A percentile compares a stretch with the other conserved stretches of the same genome.
phyloP scores from a whole-genome alignment of 2,888 invertebrate species.

The Tipula unca region DNA sequence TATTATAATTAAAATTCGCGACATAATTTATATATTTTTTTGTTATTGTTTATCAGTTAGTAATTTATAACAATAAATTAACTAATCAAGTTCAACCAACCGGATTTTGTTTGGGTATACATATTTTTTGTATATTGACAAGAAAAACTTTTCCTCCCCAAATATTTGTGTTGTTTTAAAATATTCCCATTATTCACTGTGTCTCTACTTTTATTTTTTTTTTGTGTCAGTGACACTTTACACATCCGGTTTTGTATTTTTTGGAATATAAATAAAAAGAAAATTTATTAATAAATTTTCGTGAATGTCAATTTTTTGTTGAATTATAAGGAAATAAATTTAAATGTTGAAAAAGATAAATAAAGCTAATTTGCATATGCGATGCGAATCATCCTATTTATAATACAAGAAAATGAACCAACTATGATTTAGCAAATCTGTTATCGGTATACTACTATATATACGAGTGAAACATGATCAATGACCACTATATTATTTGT shows the following conservation, averaged over 20 bases:
- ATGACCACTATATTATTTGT: too few species aligned
- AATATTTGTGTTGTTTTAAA: not conserved
- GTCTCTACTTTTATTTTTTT: not conserved
- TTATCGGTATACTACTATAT: too few species aligned
- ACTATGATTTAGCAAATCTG: too few species aligned
- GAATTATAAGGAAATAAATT: not conserved
- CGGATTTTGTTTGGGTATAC: not conserved
- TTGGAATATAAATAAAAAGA: not conserved
- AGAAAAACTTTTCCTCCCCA: not conserved
- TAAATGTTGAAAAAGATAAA: not conserved
- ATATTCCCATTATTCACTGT: not conserved
- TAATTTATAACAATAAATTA: not conserved
- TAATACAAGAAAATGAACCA: too few species aligned
- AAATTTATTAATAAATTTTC: not conserved
- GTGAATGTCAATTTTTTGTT: not conserved
- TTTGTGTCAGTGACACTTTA: not conserved
- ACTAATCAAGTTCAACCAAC: constrained; percentile 8
- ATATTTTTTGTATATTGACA: not conserved
- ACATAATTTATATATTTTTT: not conserved
- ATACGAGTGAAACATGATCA: too few species aligned
- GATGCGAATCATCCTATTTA: too few species aligned
- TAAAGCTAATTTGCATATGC: not conserved
- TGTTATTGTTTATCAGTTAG: not conserved
- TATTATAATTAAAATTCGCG: not conserved
- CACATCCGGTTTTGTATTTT: not conserved